These are phyloP conservation scores for Eubucco bourcierii DNA, from an alignment of 2,113 vertebrate species.

Conservation along the genomic window DNA sequence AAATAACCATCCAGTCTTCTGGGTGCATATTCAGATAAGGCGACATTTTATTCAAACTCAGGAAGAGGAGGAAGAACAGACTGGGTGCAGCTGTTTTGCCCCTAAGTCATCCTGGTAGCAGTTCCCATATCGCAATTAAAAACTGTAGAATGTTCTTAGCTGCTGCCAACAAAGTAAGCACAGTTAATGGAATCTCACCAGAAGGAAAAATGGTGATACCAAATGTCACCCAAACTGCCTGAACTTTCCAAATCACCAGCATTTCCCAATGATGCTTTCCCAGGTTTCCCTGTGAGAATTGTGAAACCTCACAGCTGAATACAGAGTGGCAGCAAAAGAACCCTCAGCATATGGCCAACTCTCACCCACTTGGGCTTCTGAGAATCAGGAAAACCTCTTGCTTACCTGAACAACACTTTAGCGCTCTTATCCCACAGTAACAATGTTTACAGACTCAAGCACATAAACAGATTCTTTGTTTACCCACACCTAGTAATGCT, in stretches of 20 bases:
- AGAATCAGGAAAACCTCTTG: not conserved
- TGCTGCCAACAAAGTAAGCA: constrained; percentile 6
- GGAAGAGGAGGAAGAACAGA: constrained; percentile 13
- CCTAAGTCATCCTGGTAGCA: constrained; percentile 19
- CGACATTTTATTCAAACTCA: constrained; percentile 23
- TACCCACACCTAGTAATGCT: not conserved
- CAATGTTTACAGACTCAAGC: not conserved
- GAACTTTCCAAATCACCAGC: constrained; percentile 30
- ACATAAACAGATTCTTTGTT: not conserved
- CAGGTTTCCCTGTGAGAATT: constrained; percentile 2
- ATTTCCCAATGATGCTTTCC: constrained; percentile 23
- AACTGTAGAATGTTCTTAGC: not conserved
- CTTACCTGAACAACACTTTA: not conserved
- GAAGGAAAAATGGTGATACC: constrained; percentile 9
- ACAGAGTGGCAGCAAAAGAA: not conserved
- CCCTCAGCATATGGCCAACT: not conserved
- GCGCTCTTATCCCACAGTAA: not conserved
- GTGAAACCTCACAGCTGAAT: not conserved
- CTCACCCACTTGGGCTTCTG: not conserved
- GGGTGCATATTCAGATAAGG: constrained; percentile 26
- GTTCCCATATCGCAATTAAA: constrained; percentile 3
- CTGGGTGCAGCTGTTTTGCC: constrained; percentile 37
- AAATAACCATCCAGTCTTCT: constrained; percentile 39
- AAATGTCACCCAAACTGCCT: not conserved
- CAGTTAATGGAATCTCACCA: constrained; percentile 13